Evolutionary conservation across 2,113 vertebrate species (phyloP), one percentile per base, ranked within the genome.

Genomic region (Ammospiza nelsoni): DNA sequence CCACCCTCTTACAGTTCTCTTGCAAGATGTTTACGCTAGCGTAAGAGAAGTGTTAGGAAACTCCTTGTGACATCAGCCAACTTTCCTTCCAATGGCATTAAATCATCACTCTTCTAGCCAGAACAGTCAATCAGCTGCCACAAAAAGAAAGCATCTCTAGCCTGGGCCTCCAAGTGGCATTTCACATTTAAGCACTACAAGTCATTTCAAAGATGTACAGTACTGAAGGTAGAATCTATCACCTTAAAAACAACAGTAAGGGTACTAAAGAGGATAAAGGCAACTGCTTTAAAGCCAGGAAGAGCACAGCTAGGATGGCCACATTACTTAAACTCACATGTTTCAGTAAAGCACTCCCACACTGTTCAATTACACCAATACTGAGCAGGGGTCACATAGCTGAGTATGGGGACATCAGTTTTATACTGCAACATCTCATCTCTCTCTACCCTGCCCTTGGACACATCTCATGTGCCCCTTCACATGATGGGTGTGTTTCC

Each of bases 1-100:
- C 21, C 87, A 82, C 7, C 15, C 46, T n/a, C 67, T 66, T 73
- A 76, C 55, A 66, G 23, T 48, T 63, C 81, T 85, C 78, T 72
- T 63, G 65, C 39, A 62, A 86, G 63, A 86, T 11, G 13, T 39
- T 85, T 62, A 41, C 0, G 0, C 35, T 31, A 85, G 63, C 0
- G 0, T 92, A 82, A 94, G 46, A 77, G 71, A 83, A 12, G 9
- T 5, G 27, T 91, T 93, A 51, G 59, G 78, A 85, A 91, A 94
- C 63, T 65, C 39, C 22, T 78, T 0, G 0, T 91, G 58, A 85
- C 66, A 90, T 51, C 63, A 80, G 82, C 75, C 85, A 82, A 31
- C 49, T 75, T 82, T 68, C 87, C 69, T 84, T 87, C 62, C 76
- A 48, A 2, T 2, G 24, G 46, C 74, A 91, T 69, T 66, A 83